Evolutionary conservation across 1,140 invertebrate species (phyloP).

Genomic region (Anoplolepis gracilipes): DNA sequence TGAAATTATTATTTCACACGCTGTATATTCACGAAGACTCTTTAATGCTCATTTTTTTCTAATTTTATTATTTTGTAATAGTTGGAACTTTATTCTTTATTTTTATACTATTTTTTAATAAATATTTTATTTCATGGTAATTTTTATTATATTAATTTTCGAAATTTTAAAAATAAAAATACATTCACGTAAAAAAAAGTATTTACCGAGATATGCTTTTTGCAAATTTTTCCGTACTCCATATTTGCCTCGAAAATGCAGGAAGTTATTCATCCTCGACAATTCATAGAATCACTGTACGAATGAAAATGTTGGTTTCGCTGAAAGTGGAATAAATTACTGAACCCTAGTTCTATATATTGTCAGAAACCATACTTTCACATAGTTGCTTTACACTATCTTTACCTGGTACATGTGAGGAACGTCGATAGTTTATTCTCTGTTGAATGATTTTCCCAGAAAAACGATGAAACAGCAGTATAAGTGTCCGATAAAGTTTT

Average conservation of each 20-base stretch:
- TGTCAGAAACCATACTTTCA: neutral
- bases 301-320: conserved; percentile 44
- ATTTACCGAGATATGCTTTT: conserved; percentile 1
- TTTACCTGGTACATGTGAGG: neutral
- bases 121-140: neutral
- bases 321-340: conserved; percentile 45
- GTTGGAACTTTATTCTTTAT: no score
- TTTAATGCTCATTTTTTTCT: no score
- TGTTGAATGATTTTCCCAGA: conserved; percentile 47
- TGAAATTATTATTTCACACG: no score
- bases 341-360: neutral
- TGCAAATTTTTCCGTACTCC: neutral
- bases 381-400: neutral
- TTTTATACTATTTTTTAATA: neutral
- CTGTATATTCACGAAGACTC: no score
- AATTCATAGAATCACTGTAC: conserved; percentile 17
- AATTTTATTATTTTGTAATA: no score
- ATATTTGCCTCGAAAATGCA: neutral
- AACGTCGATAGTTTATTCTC: conserved; percentile 25
- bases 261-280: conserved; percentile 47
- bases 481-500: conserved; percentile 40
- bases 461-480: conserved; percentile 32
- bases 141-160: conserved; percentile 5
- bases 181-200: conserved; percentile 1
- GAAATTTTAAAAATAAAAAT: neutral